Base-by-base conservation (phyloP, 2,888 invertebrate species). In the Noctua janthina region DNA sequence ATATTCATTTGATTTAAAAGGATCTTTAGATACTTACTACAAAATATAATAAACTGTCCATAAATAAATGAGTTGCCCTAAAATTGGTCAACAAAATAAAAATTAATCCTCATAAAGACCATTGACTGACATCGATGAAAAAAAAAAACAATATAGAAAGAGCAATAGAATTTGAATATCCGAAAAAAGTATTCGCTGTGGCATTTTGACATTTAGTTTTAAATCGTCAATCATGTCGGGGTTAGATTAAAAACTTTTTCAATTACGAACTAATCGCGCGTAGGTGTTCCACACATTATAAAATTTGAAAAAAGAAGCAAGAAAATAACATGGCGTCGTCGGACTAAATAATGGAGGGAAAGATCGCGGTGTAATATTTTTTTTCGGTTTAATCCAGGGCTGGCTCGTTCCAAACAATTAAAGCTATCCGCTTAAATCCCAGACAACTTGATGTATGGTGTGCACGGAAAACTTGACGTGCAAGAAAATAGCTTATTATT, bases 371-470 rank as follows among this genome's bases (percentile, higher is more conserved):
- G 79, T 87, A 87, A 83, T 90, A 78, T 87, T 83, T 89, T 89
- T 89, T 90, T 87, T 89, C 82, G 77, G 78, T 87, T 92, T 93
- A 94, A 95, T 93, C 93, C 92, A 69, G 84, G 87, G 86, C 85
- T 88, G 93, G 91, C 89, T 93, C 92, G 92, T 94, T 95, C 93
- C 95, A 93, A 94, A 96, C 95, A 96, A 95, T 96, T 95, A 95
- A 95, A 95, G 93, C 93, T 94, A 94, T 93, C 94, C 93, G 93
- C 92, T 94, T 94, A 93, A 93, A 92, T 91, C 93, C 92, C 88
- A 79, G 89, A 91, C 91, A 90, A 91, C 91, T 92, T 92, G 88
- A 79, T 72, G 93, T 93, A 95, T 83, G 77, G 95, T 91, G 85
- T 68, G 91, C 92, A 93, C 73, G 78, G 69, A 81, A 89, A 89